Base-by-base conservation (phyloP, 2,797 vertebrate species). In the Pangasius macronema region DNA sequence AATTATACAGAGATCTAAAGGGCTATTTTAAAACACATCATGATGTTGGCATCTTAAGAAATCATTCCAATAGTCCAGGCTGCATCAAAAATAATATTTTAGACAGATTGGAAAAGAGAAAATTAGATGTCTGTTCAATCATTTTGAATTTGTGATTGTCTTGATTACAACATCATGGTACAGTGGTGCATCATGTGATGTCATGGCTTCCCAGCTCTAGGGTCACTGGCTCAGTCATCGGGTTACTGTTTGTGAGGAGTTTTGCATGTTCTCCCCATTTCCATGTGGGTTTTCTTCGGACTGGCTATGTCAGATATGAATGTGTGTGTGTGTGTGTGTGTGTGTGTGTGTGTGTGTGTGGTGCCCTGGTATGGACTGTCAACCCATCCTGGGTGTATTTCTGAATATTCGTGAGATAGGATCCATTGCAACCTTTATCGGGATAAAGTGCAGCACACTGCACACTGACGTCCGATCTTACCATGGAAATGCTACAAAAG, bases 401-500 rank as follows among this genome's bases (percentile, higher is more conserved):
- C 13, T 42, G 2, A 18, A 24, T 46, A 82, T 65, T 57, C 5
- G 39, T 81, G 55, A 46, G 8, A 55, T 55, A 30, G 27, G 22
- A 59, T 36, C 53, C 18, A 46, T 46, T 63, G 13, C 24, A 63
- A 46, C 14, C 24, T 42, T 82, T 27, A 46, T 5, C 22, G n/a
- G 10, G 13, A 65, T 61, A n/a, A 81, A 81, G 22, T 4, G 18
- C 4, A 75, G 42, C 5, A 2, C n/a, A 4, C n/a, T 53, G 75
- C 49, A 57, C 53, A 22, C 33, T 61, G 22, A 14, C 36, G 27
- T n/a, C 57, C 1, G 14, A 59, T 39, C 13, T 90, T 63, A 79
- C 84, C 88, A 88, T 82, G 84, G 65, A 83, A 90, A 85, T 42
- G 67, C 49, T 63, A 72, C 33, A 84, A 79, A 88, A 86, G 82